Conservation (phyloP, 2,888 invertebrate genomes). For the Drosophila pseudotakahashii region DNA sequence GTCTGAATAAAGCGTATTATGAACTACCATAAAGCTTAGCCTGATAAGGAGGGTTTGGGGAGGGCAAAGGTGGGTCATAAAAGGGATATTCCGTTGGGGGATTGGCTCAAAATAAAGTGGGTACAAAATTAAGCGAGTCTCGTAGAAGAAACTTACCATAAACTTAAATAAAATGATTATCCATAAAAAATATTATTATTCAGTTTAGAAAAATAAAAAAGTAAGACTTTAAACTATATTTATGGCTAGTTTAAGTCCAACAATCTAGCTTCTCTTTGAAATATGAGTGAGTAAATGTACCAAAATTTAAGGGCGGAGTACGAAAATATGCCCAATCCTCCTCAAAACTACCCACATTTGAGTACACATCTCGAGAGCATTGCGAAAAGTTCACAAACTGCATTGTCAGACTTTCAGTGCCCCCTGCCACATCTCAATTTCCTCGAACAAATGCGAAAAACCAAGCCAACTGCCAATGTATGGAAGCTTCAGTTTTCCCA, state of each 20-base stretch:
- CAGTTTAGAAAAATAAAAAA: too few species aligned
- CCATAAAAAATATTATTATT: too few species aligned
- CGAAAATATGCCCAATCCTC: background rate
- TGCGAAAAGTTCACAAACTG: conserved; percentile 42
- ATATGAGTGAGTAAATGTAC: conserved; percentile 1
- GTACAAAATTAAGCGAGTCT: background rate
- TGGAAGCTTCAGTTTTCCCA: conserved; percentile 36
- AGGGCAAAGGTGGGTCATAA: conserved; percentile 1
- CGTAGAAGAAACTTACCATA: background rate
- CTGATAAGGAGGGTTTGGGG: conserved; percentile 21
- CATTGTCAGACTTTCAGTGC: conserved; percentile 41
- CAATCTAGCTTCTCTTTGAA: background rate
- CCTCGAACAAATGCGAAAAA: conserved; percentile 28
- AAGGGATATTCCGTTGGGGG: conserved; percentile 6
- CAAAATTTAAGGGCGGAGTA: conserved; percentile 7
- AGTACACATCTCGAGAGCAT: conserved; percentile 24
- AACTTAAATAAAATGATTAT: background rate
- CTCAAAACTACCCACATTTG: conserved; percentile 10
- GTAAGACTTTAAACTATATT: too few species aligned
- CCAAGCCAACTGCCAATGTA: conserved; percentile 32
- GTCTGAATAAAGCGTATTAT: conserved; percentile 33
- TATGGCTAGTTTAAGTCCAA: background rate
- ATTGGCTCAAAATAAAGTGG: background rate
- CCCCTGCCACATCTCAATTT: conserved; percentile 11
- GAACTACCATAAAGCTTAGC: conserved; percentile 50